Conservation (phyloP, 1,140 invertebrate species). For the Chelonus insularis region DNA sequence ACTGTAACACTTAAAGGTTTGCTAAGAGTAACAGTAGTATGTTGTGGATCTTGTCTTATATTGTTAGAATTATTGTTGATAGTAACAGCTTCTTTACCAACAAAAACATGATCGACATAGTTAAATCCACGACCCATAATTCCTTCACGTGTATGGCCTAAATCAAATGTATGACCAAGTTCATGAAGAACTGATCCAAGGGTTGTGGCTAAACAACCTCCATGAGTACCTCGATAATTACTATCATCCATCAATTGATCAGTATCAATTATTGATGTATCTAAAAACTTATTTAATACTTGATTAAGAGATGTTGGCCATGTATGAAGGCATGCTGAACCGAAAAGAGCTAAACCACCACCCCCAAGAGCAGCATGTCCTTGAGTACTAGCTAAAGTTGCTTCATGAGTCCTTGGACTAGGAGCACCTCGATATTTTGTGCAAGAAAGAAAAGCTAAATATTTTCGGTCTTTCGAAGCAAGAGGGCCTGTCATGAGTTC, state of each 20-base stretch:
- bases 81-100: constrained; percentile 42
- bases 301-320: constrained; percentile 80
- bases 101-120: constrained; percentile 77
- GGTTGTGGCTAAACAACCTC: constrained; percentile 88
- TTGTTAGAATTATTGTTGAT: constrained; percentile 53
- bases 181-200: constrained; percentile 93
- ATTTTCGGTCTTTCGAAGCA: constrained; percentile 75
- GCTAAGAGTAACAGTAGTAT: constrained; percentile 52
- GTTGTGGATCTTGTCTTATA: constrained; percentile 52
- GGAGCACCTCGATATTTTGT: constrained; percentile 75
- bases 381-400: constrained; percentile 74
- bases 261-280: constrained; percentile 68
- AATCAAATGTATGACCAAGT: constrained; percentile 91
- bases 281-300: constrained; percentile 65
- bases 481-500: constrained; percentile 73
- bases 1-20: constrained; percentile 54
- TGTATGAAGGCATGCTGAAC: constrained; percentile 86
- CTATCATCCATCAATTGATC: constrained; percentile 83
- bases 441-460: constrained; percentile 86
- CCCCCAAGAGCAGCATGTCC: constrained; percentile 87
- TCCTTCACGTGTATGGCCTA: constrained; percentile 86
- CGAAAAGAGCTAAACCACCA: constrained; percentile 88
- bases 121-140: constrained; percentile 96
- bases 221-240: constrained; percentile 80
- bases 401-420: constrained; percentile 66